Evolutionary conservation across 2,888 invertebrate genomes (phyloP).

Genomic region (Apotomis betuletana): DNA sequence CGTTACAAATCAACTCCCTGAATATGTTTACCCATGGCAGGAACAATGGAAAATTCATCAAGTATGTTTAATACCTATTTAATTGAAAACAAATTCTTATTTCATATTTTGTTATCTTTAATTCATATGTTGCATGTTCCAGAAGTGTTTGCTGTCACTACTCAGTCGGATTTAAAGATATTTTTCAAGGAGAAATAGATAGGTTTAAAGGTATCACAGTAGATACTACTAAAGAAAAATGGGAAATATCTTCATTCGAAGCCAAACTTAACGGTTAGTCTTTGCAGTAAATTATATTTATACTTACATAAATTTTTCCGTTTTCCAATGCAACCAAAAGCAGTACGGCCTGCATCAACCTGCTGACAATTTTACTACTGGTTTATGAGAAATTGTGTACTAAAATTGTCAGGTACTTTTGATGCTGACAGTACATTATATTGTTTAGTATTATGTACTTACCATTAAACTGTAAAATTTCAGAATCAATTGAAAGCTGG

Average conservation of each 20-base stretch:
- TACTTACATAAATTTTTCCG: no score
- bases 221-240: slow-evolving; percentile 57
- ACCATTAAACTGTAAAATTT: slow-evolving; percentile 47
- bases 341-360: no score
- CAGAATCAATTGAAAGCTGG: slow-evolving; percentile 90
- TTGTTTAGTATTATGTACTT: not conserved
- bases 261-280: slow-evolving; percentile 60
- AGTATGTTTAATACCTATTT: slow-evolving; percentile 4
- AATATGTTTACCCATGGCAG: slow-evolving; percentile 5
- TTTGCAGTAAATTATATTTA: no score
- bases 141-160: slow-evolving; percentile 50
- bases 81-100: not conserved
- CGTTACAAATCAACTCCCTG: slow-evolving; percentile 19
- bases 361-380: no score
- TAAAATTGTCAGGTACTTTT: no score
- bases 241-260: slow-evolving; percentile 53
- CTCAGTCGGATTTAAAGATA: slow-evolving; percentile 45
- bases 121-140: slow-evolving; percentile 27
- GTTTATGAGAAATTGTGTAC: no score
- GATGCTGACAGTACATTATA: no score
- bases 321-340: no score
- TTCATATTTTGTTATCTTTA: not conserved
- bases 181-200: slow-evolving; percentile 62
- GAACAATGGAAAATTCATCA: not conserved
- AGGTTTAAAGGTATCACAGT: slow-evolving; percentile 70